A percentile compares a stretch with the other conserved stretches of the same genome.
These are phyloP conservation scores for Psittacara wagleri DNA, from an alignment of 2,113 vertebrate species.

Conservation along the genomic window DNA sequence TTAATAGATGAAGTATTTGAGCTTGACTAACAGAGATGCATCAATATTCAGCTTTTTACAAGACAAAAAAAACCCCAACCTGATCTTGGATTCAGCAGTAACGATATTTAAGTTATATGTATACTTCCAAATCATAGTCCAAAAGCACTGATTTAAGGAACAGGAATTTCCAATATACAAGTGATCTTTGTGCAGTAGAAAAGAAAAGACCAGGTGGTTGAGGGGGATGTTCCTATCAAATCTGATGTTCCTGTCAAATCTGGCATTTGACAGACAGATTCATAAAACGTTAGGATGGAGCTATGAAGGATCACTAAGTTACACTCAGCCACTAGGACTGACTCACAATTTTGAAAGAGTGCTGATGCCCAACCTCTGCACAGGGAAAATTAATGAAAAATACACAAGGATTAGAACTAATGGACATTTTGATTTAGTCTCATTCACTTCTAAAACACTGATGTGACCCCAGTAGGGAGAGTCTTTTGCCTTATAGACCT, in stretches of 20 bases:
- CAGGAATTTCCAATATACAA: not conserved
- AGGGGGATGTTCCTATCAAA: not conserved
- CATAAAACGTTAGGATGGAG: not conserved
- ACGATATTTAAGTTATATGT: not conserved
- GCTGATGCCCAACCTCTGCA: not conserved
- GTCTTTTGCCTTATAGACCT: not conserved
- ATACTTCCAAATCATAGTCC: not conserved
- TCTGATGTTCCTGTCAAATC: not conserved
- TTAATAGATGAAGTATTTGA: not conserved
- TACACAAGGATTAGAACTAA: not conserved
- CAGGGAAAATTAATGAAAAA: not conserved
- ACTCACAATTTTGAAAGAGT: not conserved
- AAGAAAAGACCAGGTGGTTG: not conserved
- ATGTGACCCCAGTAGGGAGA: not conserved
- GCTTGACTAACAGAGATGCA: not conserved
- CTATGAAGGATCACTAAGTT: not conserved
- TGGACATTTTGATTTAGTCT: not conserved
- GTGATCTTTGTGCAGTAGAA: not conserved
- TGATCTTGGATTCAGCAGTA: not conserved
- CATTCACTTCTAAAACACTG: fast-evolving
- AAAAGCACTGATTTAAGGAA: not conserved
- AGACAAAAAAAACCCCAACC: fast-evolving
- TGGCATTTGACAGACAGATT: not conserved
- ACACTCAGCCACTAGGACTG: not conserved
- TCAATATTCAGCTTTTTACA: not conserved